Evolutionary conservation across 2,888 invertebrate genomes (phyloP), one percentile per base, ranked within the genome.

Genomic region (Dicyrtoma fusca): DNA sequence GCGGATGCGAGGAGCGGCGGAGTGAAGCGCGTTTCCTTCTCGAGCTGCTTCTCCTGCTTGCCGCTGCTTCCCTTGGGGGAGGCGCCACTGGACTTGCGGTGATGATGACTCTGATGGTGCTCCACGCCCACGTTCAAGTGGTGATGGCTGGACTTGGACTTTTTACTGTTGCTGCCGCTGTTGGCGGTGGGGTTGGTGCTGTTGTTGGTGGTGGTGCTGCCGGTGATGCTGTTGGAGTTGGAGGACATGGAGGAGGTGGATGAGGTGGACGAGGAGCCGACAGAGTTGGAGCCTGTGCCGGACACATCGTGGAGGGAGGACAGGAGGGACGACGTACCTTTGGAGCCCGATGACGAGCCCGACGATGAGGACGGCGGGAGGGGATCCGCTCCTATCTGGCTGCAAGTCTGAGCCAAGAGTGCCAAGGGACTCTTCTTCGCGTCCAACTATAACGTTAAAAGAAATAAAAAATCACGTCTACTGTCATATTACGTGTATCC

Each of bases 401-500:
- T 97, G 87, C 97, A 97, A 69, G 97, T 97, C 85, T 97, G 96
- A 68, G 97, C 97, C 82, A 97, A 86, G 75, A 97, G 87, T 63
- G 97, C 97, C 84, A 97, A 86, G 19, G 97, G 97, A 86, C 95
- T 96, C 86, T 97, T 96, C 88, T 96, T 97, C 79, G 95, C 94
- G 86, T 97, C 97, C 89, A 96, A 88, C 97, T 97, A 90, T 79
- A 91, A 91, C 84, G n/a, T n/a, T n/a, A n/a, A n/a, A n/a, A n/a
- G n/a, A n/a, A n/a, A n/a, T n/a, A n/a, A n/a, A n/a, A n/a, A n/a
- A n/a, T n/a, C n/a, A n/a, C n/a, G n/a, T n/a, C n/a, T n/a, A n/a
- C n/a, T n/a, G n/a, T n/a, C n/a, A n/a, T n/a, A n/a, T n/a, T n/a
- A n/a, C n/a, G n/a, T n/a, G n/a, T n/a, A n/a, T n/a, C n/a, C n/a